These are phyloP conservation scores for Semaprochilodus insignis DNA, from an alignment of 2,797 vertebrate species.

Conservation along the genomic window DNA sequence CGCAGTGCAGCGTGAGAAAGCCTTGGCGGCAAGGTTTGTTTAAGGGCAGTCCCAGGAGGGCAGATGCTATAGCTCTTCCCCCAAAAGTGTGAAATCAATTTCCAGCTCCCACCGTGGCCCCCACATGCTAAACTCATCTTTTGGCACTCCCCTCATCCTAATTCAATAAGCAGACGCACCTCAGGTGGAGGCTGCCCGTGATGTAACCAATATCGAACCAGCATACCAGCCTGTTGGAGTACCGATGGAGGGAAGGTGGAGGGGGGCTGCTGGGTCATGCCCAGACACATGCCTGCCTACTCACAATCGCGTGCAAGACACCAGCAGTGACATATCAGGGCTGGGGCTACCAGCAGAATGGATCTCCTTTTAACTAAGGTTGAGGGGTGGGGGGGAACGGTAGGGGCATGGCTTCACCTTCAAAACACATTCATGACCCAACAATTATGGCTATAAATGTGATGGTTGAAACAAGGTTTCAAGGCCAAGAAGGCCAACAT, in stretches of 20 bases:
- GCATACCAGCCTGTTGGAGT: slow-evolving; percentile 70
- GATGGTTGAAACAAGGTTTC: slow-evolving; percentile 7
- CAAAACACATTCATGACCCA: slow-evolving; percentile 40
- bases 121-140: slow-evolving; percentile 81
- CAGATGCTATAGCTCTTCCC: slow-evolving; percentile 52
- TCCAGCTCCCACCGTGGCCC: slow-evolving; percentile 63
- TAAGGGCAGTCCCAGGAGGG: slow-evolving; percentile 45
- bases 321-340: slow-evolving; percentile 52
- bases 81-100: slow-evolving; percentile 80
- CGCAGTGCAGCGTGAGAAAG: slow-evolving; percentile 35
- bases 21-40: slow-evolving; percentile 21
- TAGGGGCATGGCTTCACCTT: slow-evolving; percentile 7
- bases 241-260: slow-evolving; percentile 46
- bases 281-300: slow-evolving; percentile 75
- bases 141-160: slow-evolving; percentile 75
- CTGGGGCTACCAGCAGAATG: slow-evolving; percentile 41
- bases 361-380: slow-evolving; percentile 22
- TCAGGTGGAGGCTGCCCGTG: slow-evolving; percentile 68
- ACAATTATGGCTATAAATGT: slow-evolving; percentile 21
- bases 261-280: slow-evolving; percentile 69
- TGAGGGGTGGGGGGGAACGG: neutral
- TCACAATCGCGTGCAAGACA: slow-evolving; percentile 53
- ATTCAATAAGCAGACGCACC: slow-evolving; percentile 77
- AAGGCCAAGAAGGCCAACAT: slow-evolving; percentile 18
- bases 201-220: slow-evolving; percentile 71